Evolutionary conservation across 2,113 vertebrate species (phyloP).

Genomic region (Leptocoma aspasia): DNA sequence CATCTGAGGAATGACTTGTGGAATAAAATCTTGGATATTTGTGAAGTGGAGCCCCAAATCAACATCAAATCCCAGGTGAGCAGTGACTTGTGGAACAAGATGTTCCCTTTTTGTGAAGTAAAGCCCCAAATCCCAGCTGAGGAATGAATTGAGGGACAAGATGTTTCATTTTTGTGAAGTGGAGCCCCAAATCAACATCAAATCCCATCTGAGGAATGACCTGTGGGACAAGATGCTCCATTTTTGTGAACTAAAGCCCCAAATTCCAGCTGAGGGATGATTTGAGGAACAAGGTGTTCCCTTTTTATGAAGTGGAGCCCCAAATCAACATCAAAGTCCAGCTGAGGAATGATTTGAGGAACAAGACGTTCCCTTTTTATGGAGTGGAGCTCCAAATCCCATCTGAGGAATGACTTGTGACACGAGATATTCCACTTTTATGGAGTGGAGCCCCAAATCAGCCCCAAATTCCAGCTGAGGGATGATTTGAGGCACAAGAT

Average conservation of each 20-base stretch:
- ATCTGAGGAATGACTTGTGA: background rate
- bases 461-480: background rate
- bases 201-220: background rate
- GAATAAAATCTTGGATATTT: too few species aligned
- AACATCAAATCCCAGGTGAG: too few species aligned
- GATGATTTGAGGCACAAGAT: too few species aligned
- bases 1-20: background rate
- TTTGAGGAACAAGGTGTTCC: background rate
- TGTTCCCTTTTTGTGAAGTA: too few species aligned
- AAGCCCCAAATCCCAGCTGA: background rate
- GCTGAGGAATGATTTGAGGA: background rate
- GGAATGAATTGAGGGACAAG: fast-evolving
- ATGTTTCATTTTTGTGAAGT: background rate
- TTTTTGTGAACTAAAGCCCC: background rate
- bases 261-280: background rate
- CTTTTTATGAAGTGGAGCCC: background rate
- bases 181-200: background rate
- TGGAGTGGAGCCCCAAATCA: too few species aligned
- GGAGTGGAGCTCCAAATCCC: background rate
- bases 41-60: too few species aligned
- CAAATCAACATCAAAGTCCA: background rate
- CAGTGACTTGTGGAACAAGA: too few species aligned
- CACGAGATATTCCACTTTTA: too few species aligned
- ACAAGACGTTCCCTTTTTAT: too few species aligned
- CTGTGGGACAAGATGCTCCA: background rate